Evolutionary conservation across 2,888 invertebrate species (phyloP).

Genomic region (Frankliniella intonsa): DNA sequence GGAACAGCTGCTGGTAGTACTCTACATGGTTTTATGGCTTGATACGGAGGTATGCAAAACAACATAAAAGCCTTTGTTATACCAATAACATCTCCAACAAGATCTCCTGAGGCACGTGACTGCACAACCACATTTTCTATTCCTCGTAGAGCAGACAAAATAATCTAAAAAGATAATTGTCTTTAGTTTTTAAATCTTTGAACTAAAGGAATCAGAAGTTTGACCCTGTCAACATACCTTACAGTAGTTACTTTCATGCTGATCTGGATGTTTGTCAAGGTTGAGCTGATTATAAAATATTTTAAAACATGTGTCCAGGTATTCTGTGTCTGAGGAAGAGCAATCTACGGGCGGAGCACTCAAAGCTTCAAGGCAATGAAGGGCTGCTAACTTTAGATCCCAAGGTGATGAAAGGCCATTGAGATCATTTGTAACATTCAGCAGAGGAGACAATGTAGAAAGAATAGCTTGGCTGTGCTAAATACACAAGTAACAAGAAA

Average conservation of each 20-base stretch:
- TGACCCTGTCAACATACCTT: not conserved
- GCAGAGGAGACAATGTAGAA: constrained; percentile 5
- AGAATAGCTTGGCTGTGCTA: constrained; percentile 28
- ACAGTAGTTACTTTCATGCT: constrained; percentile 29
- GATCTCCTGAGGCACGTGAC: not conserved
- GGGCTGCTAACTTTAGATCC: constrained; percentile 29
- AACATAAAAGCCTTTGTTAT: constrained; percentile 37
- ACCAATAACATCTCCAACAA: constrained; percentile 36
- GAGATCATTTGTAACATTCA: constrained; percentile 4
- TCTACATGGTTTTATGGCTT: not conserved
- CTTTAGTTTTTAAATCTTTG: not conserved
- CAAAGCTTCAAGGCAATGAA: constrained; percentile 28
- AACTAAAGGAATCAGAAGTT: not conserved
- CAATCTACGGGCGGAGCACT: not conserved
- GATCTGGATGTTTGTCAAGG: constrained; percentile 29
- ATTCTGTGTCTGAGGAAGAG: not conserved
- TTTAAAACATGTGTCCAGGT: constrained; percentile 27
- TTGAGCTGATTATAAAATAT: constrained; percentile 31
- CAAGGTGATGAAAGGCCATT: constrained; percentile 27
- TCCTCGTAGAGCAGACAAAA: not conserved
- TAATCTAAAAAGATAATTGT: not conserved
- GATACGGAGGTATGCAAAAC: constrained; percentile 36
- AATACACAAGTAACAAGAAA: not conserved
- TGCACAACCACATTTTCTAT: constrained; percentile 4
- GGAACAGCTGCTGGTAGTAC: constrained; percentile 2